Percentiles rank a stretch among this genome's conserved stretches.
Conservation (phyloP, 2,113 vertebrate species). For the Actenoides hombroni region DNA sequence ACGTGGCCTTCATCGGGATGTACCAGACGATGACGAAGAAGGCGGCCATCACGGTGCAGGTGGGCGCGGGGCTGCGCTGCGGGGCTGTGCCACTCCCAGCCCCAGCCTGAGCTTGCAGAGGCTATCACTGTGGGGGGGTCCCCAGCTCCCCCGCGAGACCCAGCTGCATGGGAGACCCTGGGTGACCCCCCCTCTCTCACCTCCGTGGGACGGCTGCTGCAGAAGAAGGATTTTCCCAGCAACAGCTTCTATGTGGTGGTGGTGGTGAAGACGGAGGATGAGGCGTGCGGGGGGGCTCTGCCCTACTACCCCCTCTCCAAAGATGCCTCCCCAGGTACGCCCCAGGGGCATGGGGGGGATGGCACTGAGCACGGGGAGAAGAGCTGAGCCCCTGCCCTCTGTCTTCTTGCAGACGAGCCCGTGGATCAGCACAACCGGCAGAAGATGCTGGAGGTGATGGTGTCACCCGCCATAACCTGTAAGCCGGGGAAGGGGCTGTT, state of each 20-base stretch:
- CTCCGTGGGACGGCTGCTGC: rapidly evolving
- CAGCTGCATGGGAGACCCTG: rapidly evolving
- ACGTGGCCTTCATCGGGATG: slow-evolving; percentile 97
- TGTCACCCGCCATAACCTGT: slow-evolving; percentile 88
- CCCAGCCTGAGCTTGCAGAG: background rate
- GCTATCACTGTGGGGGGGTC: rapidly evolving
- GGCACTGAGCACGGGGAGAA: background rate
- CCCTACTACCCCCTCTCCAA: slow-evolving; percentile 86
- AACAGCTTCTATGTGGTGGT: slow-evolving; percentile 97
- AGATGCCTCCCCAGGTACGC: slow-evolving; percentile 6
- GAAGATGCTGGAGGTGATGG: slow-evolving; percentile 87
- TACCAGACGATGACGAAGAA: slow-evolving; percentile 99
- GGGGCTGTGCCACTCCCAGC: background rate
- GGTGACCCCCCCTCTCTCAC: rapidly evolving
- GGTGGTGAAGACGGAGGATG: slow-evolving; percentile 96
- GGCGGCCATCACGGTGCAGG: slow-evolving; percentile 97
- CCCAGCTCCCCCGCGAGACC: background rate
- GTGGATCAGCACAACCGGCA: slow-evolving; percentile 89
- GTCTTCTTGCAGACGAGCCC: slow-evolving; percentile 78
- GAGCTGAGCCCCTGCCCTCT: background rate
- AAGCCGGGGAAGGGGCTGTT: slow-evolving; percentile 45
- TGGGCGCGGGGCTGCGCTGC: background rate
- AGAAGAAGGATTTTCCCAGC: slow-evolving; percentile 95
- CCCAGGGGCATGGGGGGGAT: background rate
- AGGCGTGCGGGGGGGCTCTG: slow-evolving; percentile 88